These are phyloP conservation scores for Archegozetes longisetosus DNA, from an alignment of 1,140 invertebrate species.

Conservation along the genomic window DNA sequence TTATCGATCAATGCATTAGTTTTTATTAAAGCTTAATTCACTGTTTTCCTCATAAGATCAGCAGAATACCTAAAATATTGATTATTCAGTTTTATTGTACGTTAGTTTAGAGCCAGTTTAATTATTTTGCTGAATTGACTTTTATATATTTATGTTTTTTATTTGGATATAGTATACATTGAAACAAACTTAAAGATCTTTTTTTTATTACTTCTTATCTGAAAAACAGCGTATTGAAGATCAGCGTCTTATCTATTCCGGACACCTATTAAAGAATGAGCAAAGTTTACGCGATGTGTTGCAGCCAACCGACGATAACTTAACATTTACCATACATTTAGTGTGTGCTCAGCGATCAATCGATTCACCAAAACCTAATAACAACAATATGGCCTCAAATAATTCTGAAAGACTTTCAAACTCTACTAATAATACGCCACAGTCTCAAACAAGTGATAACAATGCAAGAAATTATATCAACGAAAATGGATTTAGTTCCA, in stretches of 20 bases:
- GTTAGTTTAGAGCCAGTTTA: no score
- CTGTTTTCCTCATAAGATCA: no score
- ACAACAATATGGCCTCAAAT: not conserved
- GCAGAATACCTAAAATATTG: no score
- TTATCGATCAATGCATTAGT: no score
- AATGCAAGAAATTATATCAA: not conserved
- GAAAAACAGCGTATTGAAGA: slow-evolving; percentile 51
- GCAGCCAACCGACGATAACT: not conserved
- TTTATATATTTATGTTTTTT: no score
- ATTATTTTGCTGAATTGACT: no score
- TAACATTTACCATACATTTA: slow-evolving; percentile 9
- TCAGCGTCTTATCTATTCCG: slow-evolving; percentile 77
- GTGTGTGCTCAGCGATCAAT: slow-evolving; percentile 3
- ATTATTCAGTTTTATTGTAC: no score
- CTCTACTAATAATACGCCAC: not conserved
- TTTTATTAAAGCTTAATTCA: no score
- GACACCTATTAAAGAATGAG: slow-evolving; percentile 61
- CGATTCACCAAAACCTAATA: not conserved
- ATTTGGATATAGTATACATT: no score
- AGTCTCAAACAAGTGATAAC: not conserved
- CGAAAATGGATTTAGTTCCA: not conserved
- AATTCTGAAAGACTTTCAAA: not conserved
- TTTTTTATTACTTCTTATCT: no score
- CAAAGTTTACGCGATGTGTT: slow-evolving; percentile 60
- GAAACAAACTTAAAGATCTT: no score